Conservation (phyloP, 2,113 vertebrate species). For the Bubo scandiacus region DNA sequence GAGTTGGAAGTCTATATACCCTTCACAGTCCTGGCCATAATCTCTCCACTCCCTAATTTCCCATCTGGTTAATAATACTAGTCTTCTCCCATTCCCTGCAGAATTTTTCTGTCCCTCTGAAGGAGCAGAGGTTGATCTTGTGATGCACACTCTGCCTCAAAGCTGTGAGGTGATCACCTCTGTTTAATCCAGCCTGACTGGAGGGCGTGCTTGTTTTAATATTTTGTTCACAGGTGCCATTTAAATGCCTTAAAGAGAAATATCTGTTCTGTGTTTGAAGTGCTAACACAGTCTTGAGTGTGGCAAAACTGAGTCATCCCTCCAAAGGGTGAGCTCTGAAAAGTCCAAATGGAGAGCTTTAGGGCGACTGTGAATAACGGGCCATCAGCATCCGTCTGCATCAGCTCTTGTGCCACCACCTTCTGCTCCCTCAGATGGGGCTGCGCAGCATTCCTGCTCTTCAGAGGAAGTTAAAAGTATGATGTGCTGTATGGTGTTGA, state of each 20-base stretch:
- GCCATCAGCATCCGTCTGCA: not conserved
- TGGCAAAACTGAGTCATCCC: not conserved
- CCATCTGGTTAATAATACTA: not conserved
- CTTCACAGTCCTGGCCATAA: not conserved
- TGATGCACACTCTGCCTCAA: not conserved
- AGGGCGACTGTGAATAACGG: not conserved
- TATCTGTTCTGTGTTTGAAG: not conserved
- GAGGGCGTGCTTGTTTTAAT: not conserved
- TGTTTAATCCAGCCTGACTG: not conserved
- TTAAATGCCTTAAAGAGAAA: not conserved
- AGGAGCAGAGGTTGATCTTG: not conserved
- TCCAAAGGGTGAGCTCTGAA: not conserved
- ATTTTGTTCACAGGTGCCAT: not conserved
- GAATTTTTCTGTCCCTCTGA: not conserved
- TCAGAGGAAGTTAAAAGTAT: not conserved
- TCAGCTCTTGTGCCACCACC: not conserved
- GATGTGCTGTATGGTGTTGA: rapidly evolving
- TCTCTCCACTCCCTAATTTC: not conserved
- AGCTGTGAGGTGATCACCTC: not conserved
- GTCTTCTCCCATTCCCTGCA: not conserved
- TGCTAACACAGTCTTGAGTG: not conserved
- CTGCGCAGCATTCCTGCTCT: not conserved
- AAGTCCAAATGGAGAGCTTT: not conserved
- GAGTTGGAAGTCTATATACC: not conserved
- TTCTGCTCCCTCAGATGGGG: rapidly evolving